Conservation (phyloP, 92 coral and sea anemone species). For the Bergia puertoricense region DNA sequence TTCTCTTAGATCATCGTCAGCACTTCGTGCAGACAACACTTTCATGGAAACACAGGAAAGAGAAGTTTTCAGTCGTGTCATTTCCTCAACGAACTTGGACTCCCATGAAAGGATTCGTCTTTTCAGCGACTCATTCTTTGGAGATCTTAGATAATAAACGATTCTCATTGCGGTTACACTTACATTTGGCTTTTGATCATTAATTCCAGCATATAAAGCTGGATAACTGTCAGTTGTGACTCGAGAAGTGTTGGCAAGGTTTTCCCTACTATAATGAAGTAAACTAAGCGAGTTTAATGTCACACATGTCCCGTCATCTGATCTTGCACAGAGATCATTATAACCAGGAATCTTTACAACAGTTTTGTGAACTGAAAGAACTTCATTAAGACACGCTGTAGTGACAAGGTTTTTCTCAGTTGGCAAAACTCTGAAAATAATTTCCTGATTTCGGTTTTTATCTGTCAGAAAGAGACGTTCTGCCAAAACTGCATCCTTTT, state of each 20-base stretch:
- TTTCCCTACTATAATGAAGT: background rate
- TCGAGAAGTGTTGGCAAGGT: background rate
- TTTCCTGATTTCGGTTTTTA: no score
- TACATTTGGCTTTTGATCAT: background rate
- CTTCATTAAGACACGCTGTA: no score
- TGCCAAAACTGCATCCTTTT: background rate
- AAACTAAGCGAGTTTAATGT: background rate
- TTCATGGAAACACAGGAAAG: background rate
- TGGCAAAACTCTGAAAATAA: no score
- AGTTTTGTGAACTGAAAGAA: background rate
- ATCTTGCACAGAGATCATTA: background rate
- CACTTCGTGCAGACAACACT: background rate
- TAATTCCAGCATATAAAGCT: background rate
- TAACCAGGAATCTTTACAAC: background rate
- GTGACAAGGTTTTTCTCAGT: no score
- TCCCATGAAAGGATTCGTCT: conserved; percentile 3
- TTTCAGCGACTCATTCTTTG: background rate
- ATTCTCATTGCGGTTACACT: conserved; percentile 1
- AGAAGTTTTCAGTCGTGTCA: background rate
- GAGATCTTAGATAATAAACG: background rate
- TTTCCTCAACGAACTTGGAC: background rate
- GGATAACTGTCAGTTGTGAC: background rate
- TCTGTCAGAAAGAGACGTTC: background rate
- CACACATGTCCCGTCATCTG: background rate
- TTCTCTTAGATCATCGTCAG: conserved; percentile 10